Percentiles rank a stretch among this genome's conserved stretches.
These are phyloP conservation scores for Patella pellucida DNA, from an alignment of 2,888 invertebrate species.

Conservation along the genomic window DNA sequence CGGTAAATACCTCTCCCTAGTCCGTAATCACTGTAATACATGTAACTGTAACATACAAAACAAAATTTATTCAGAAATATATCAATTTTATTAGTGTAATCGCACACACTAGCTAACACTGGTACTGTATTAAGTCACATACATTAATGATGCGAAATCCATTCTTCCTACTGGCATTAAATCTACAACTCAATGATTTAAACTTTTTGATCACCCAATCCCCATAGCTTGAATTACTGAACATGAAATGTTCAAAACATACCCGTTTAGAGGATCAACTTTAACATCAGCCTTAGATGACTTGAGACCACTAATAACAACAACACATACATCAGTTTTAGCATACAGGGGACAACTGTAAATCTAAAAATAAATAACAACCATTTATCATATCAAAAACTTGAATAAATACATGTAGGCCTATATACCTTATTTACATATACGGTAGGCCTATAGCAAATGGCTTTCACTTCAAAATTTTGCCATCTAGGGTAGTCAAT, in stretches of 20 bases:
- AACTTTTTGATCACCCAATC: no score
- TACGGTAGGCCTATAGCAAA: no score
- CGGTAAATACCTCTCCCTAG: conserved; percentile 80
- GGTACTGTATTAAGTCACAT: background rate
- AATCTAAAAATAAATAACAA: conserved; percentile 75
- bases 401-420: no score
- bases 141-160: no score
- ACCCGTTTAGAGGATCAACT: conserved; percentile 94
- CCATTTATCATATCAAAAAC: no score
- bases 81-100: background rate
- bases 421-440: no score
- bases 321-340: conserved; percentile 78
- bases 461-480: no score
- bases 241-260: conserved; percentile 55
- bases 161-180: no score
- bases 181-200: no score
- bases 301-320: conserved; percentile 80
- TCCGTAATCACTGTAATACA: conserved; percentile 82
- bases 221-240: no score
- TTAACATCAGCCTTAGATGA: conserved; percentile 84
- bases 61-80: background rate
- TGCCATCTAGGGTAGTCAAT: no score
- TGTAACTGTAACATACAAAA: conserved; percentile 75
- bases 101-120: no score
- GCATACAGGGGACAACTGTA: conserved; percentile 80